These are phyloP conservation scores for Turnix velox DNA, from an alignment of 2,113 vertebrate genomes.

Conservation along the genomic window DNA sequence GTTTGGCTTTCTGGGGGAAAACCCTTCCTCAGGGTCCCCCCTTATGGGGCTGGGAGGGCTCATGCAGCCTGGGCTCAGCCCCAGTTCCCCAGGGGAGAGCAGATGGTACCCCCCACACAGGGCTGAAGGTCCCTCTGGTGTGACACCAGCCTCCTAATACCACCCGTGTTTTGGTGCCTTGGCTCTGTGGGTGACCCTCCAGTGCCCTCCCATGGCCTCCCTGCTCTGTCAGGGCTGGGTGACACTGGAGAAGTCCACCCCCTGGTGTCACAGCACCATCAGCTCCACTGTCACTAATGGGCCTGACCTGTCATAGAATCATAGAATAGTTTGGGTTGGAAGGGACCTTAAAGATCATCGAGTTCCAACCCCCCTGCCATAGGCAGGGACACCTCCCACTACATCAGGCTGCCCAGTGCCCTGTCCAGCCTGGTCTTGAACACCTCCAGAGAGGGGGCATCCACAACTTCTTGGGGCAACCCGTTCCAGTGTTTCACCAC, in stretches of 20 bases:
- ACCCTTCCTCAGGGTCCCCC: neutral
- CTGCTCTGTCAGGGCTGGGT: neutral
- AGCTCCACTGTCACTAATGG: neutral
- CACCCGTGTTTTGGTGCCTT: accelerated
- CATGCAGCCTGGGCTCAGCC: accelerated
- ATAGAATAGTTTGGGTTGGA: too few relatives aligned
- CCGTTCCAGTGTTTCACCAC: too few relatives aligned
- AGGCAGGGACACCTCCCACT: too few relatives aligned
- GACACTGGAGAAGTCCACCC: neutral
- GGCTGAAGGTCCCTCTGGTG: accelerated
- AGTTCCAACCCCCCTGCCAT: too few relatives aligned
- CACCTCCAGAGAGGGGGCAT: too few relatives aligned
- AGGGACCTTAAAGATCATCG: too few relatives aligned
- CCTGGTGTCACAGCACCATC: neutral
- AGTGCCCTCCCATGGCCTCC: neutral
- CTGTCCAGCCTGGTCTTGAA: too few relatives aligned
- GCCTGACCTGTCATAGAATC: too few relatives aligned
- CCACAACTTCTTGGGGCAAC: too few relatives aligned
- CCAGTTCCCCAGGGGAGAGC: accelerated
- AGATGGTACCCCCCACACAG: accelerated
- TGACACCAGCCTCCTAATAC: accelerated
- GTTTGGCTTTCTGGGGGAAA: neutral
- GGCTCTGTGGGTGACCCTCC: neutral
- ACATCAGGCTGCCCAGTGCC: too few relatives aligned
- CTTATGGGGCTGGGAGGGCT: accelerated